A percentile compares a stretch with the other conserved stretches of the same genome.
phyloP scores from a whole-genome alignment of 2,888 invertebrate genomes.

The Synanthedon andrenaeformis region DNA sequence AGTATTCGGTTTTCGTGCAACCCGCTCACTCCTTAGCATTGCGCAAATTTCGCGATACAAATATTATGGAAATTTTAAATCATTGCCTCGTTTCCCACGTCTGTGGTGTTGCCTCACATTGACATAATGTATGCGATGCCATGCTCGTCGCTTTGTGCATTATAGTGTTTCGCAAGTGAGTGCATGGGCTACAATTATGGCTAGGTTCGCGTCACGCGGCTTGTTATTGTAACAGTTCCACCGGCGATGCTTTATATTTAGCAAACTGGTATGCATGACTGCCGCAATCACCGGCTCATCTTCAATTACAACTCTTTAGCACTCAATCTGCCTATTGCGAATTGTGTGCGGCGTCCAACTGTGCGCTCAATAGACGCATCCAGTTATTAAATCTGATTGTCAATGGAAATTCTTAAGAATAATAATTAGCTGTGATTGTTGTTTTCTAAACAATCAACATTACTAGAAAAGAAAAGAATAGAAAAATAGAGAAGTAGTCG shows the following conservation, averaged over 20 bases:
- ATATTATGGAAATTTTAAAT: conserved; percentile 59
- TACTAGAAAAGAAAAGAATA: too few relatives aligned
- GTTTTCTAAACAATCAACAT: too few relatives aligned
- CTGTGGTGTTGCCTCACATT: conserved; percentile 33
- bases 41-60: conserved; percentile 45
- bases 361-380: too few relatives aligned
- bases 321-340: not conserved
- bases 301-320: not conserved
- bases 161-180: conserved; percentile 16
- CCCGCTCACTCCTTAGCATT: conserved; percentile 21
- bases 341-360: too few relatives aligned
- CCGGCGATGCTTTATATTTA: conserved; percentile 17
- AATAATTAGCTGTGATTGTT: too few relatives aligned
- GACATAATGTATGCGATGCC: conserved; percentile 44
- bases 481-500: too few relatives aligned
- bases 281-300: not conserved
- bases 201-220: conserved; percentile 34
- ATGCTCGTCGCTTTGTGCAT: conserved; percentile 29
- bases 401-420: too few relatives aligned
- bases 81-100: conserved; percentile 47
- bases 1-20: conserved; percentile 6
- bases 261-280: conserved; percentile 15
- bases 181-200: conserved; percentile 22
- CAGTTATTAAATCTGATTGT: too few relatives aligned
- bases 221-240: conserved; percentile 17